These are phyloP conservation scores for Yponomeuta malinellus DNA, from an alignment of 2,888 invertebrate species.

Conservation along the genomic window DNA sequence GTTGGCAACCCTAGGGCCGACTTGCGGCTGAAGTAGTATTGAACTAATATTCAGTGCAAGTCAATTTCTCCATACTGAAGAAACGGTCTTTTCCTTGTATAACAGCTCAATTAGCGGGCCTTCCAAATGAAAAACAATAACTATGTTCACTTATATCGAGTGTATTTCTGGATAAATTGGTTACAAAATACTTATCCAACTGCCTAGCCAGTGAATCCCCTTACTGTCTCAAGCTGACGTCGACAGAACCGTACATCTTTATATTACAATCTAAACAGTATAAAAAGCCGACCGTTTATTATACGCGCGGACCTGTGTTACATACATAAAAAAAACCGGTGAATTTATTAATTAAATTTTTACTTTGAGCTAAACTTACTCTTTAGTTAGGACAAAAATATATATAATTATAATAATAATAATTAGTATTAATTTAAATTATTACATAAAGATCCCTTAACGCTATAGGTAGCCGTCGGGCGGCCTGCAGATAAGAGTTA, in stretches of 20 bases:
- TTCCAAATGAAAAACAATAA: conserved; percentile 10
- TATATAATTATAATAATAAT: conserved; percentile 69
- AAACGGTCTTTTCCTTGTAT: not conserved
- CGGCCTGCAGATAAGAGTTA: conserved; percentile 23
- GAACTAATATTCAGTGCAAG: too few relatives aligned
- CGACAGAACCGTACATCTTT: conserved; percentile 48
- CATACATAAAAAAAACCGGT: conserved; percentile 21
- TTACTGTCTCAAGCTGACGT: not conserved
- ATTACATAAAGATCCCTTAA: conserved; percentile 65
- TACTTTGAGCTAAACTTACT: conserved; percentile 73
- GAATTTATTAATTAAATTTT: conserved; percentile 34
- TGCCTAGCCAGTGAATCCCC: conserved; percentile 33
- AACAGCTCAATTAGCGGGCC: not conserved
- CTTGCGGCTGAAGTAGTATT: too few relatives aligned
- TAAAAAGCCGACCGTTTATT: conserved; percentile 47
- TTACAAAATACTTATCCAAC: conserved; percentile 71
- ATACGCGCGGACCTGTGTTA: not conserved
- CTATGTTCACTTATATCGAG: conserved; percentile 64
- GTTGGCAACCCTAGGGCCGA: too few relatives aligned
- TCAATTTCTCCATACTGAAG: not conserved
- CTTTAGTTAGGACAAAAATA: conserved; percentile 68
- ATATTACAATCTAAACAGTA: conserved; percentile 66
- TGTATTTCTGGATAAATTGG: conserved; percentile 74
- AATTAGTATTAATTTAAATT: conserved; percentile 69
- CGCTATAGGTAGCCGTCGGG: conserved; percentile 33